Percentiles rank a stretch among this genome's conserved stretches.
Conservation (phyloP, 2,797 vertebrate species). For the Bradypus variegatus region DNA sequence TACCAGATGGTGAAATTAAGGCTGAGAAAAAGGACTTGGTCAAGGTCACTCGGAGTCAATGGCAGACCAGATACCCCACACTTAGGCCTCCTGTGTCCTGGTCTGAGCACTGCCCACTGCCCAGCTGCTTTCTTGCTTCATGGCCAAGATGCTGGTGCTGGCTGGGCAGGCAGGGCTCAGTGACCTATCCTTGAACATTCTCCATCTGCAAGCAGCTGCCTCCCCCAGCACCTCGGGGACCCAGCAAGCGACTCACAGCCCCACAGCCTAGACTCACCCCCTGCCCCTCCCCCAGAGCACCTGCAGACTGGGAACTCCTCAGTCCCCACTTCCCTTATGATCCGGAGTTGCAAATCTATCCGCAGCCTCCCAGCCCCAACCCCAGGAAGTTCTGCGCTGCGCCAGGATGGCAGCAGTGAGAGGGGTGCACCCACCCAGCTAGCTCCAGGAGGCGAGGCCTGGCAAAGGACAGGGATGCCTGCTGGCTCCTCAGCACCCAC, state of each 20-base stretch:
- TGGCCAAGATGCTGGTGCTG: background rate
- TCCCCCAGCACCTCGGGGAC: background rate
- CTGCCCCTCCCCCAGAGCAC: background rate
- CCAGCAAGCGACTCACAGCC: background rate
- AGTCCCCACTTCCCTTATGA: background rate
- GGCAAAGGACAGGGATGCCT: background rate
- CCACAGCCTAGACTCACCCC: background rate
- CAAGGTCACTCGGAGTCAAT: background rate
- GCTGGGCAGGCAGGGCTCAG: background rate
- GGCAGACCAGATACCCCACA: background rate
- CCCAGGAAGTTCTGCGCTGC: background rate
- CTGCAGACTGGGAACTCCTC: background rate
- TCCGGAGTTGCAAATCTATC: background rate
- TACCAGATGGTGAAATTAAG: background rate
- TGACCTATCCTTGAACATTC: background rate
- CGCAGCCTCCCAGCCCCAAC: background rate
- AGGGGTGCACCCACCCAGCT: background rate
- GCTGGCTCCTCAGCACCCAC: background rate
- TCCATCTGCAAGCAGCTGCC: background rate
- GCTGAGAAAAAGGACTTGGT: background rate
- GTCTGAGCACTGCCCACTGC: background rate
- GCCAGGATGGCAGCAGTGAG: too few species aligned
- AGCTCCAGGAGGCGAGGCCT: background rate
- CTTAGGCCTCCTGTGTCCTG: accelerated
- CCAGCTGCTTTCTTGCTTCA: background rate